A percentile compares a stretch with the other conserved stretches of the same genome.
Evolutionary conservation across 2,888 invertebrate genomes (phyloP).

Genomic region (Cloeon dipterum): DNA sequence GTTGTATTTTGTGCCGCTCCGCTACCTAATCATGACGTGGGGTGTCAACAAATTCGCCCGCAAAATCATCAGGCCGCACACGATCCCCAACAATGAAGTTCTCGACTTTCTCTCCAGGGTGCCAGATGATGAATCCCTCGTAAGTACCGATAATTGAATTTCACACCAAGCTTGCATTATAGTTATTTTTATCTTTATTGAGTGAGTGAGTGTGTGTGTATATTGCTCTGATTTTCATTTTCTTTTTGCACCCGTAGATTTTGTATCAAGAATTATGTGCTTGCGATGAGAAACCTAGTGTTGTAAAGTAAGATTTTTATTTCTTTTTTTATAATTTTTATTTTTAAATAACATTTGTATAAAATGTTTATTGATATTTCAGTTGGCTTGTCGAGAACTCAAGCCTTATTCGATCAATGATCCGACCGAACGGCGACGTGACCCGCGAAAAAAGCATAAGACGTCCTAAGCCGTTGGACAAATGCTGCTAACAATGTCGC

Average conservation of each 20-base stretch:
- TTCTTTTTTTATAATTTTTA: background rate
- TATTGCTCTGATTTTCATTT: background rate
- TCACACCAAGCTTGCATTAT: no score
- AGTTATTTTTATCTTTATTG: background rate
- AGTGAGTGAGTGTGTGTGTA: background rate
- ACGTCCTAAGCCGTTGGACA: constrained; percentile 12
- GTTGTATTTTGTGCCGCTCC: constrained; percentile 69
- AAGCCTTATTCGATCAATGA: constrained; percentile 34
- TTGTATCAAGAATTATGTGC: no score
- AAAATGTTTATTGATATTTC: no score
- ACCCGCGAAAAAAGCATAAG: constrained; percentile 44
- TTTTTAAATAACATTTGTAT: background rate
- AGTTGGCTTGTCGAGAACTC: constrained; percentile 44
- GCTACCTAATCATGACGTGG: constrained; percentile 80
- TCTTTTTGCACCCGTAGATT: no score
- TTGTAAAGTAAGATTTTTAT: no score
- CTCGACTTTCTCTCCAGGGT: constrained; percentile 84
- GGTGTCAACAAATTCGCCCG: constrained; percentile 91
- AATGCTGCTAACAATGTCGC: background rate
- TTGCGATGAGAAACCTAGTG: no score
- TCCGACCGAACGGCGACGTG: constrained; percentile 21
- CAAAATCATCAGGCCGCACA: constrained; percentile 75
- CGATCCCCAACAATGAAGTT: constrained; percentile 92
- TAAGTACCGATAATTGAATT: constrained; percentile 25
- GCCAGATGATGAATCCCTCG: constrained; percentile 81